A percentile compares a stretch with the other conserved stretches of the same genome.
Conservation (phyloP, 2,888 invertebrate species). For the Liposcelis brunnea region DNA sequence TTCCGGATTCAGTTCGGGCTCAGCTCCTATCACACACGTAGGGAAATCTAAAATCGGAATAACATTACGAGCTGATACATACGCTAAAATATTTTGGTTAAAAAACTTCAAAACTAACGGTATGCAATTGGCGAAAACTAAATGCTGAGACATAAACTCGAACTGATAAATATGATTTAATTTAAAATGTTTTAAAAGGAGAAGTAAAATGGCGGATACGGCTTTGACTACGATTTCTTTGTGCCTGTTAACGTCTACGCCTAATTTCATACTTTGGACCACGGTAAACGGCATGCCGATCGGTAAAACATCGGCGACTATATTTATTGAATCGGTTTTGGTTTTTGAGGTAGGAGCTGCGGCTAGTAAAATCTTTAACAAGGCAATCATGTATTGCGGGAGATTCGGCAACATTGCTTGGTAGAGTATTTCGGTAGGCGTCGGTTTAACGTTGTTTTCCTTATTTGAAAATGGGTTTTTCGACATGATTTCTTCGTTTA, state of each 20-base stretch:
- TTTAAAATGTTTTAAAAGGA: slow-evolving; percentile 93
- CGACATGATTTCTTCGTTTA: slow-evolving; percentile 78
- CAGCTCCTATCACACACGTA: slow-evolving; percentile 87
- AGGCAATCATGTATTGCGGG: slow-evolving; percentile 93
- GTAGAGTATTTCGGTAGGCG: slow-evolving; percentile 77
- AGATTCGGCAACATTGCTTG: slow-evolving; percentile 82
- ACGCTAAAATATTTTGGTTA: slow-evolving; percentile 91
- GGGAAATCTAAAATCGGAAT: slow-evolving; percentile 92
- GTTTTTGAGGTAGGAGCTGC: slow-evolving; percentile 98
- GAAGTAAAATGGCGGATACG: slow-evolving; percentile 71
- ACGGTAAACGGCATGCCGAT: slow-evolving; percentile 97
- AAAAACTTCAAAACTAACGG: slow-evolving; percentile 96
- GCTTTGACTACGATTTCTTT: slow-evolving; percentile 98
- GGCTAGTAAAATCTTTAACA: slow-evolving; percentile 89
- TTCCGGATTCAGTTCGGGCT: slow-evolving; percentile 82
- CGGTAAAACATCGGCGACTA: slow-evolving; percentile 92
- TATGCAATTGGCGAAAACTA: slow-evolving; percentile 98
- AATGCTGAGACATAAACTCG: slow-evolving; percentile 96
- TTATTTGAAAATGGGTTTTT: slow-evolving; percentile 76
- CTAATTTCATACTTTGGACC: slow-evolving; percentile 83
- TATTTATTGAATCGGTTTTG: slow-evolving; percentile 94
- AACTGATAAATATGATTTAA: slow-evolving; percentile 96
- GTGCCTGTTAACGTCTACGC: slow-evolving; percentile 94
- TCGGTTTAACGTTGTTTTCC: slow-evolving; percentile 61
- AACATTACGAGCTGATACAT: slow-evolving; percentile 86